Evolutionary conservation across 1,140 invertebrate species (phyloP), one percentile per base, ranked within the genome.

Genomic region (Drosophila navojoa): DNA sequence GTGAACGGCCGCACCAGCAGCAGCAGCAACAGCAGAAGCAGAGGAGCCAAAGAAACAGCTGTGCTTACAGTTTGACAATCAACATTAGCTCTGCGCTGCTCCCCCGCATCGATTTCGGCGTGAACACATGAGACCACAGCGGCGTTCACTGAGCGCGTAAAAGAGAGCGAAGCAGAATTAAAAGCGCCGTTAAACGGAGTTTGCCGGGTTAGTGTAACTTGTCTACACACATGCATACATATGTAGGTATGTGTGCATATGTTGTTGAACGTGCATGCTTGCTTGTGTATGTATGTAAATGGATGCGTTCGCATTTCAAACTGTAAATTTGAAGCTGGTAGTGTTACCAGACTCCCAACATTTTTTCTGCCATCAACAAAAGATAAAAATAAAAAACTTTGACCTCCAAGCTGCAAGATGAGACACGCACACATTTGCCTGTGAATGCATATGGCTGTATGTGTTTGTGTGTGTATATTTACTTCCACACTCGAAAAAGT

Each of bases 181-280:
- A 77, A 67, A 75, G 49, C 62, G 44, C 62, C 81, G 75, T 81
- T 84, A 63, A 32, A 71, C 70, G 77, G 68, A 76, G 76, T 70
- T 77, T 74, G 62, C 81, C 81, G 81, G 81, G 81, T 85, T 86
- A 85, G 81, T 85, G 73, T 54, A 52, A 68, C 25, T 68, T 68
- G 16, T 22, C 19, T 22, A 29, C 32, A 32, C 32, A 32, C 32
- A 32, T 32, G 6, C 27, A 32, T 32, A 32, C 7, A 68, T 49
- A 27, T 62, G 22, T 32, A 62, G 15, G 27, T 16, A 11, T 40
- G 19, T 22, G n/a, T 38, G 19, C 45, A 11, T 47, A 29, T 6
- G 25, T 32, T 32, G 27, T 29, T 29, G 6, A 29, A 29, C 27
- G 25, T 25, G 7, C 40, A 54, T 15, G n/a, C 25, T 25, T n/a